Evolutionary conservation across 92 coral and sea anemone species (phyloP), one percentile per base, ranked within the genome.

Genomic region (Muricea muricata): DNA sequence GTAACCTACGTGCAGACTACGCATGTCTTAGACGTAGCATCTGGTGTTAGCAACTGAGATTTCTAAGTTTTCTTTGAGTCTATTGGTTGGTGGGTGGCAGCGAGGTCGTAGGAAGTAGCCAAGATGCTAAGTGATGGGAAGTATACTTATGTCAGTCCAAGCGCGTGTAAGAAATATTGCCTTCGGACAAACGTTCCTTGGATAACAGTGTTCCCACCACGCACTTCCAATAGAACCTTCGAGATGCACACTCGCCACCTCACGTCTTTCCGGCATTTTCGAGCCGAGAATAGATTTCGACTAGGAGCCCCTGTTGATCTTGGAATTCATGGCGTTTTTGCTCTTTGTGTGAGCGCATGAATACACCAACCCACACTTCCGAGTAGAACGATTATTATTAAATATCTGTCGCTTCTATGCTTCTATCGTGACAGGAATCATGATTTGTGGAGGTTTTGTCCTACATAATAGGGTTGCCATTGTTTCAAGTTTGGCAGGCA

Each of bases 351-450:
- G 25, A 13, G 5, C n/a, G 3, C 31, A 28, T 30, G 21, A 28
- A 18, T 63, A 63, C 34, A 63, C 18, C 70, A 28, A 28, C 70
- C 70, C 37, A 63, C 70, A 63, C 70, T 63, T 63, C 70, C 70
- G 70, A 63, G 60, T 52, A 25, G n/a, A n/a, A n/a, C n/a, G n/a
- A n/a, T 18, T 7, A 1, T 28, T 1, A 28, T 28, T 18, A 18
- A 4, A 32, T 26, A 13, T 14, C 29, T 28, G 37, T 10, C 35
- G 17, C 30, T 63, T 63, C 70, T 63, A 63, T 10, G 70, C 30
- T 25, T 63, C 12, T n/a, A 28, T 29, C 30, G 29, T 63, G 37
- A 63, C 61, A 17, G 6, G 1, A 0, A 54, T 23, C 25, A 17
- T 54, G 25, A 17, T 0, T 23, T 54, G 7, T n/a, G 20, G 15